Base-by-base conservation (phyloP, 2,113 vertebrate species). In the Turnix velox region DNA sequence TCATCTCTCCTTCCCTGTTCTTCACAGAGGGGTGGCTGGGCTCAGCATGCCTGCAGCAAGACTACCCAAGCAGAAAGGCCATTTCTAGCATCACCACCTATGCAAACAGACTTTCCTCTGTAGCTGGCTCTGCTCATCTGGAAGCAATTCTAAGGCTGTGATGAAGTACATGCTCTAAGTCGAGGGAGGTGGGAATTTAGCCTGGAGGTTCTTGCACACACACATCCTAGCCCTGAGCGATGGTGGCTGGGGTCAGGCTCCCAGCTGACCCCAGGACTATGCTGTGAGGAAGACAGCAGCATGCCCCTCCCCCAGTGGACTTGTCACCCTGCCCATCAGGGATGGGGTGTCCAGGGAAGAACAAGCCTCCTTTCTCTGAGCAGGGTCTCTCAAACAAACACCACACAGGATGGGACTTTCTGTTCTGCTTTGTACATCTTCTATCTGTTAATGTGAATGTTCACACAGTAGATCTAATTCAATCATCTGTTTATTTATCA, bases 111-210 rank as follows among this genome's bases (percentile, higher is more conserved):
- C 88, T 63, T 80, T 80, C 37, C 37, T 77, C 88, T 88, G 37
- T 75, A 55, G 68, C 3, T 20, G n/a, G 57, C 61, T 75, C 68
- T 0, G 4, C 73, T 72, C 95, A 95, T 94, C 95, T 96, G 92
- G 92, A 95, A 95, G 48, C 83, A 93, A 94, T 93, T 93, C 88
- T 84, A 18, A 40, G 43, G 73, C 73, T 1, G 1, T 81, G 80
- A 90, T 89, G 92, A 78, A 82, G 69, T 57, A 48, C 88, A 81
- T 87, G 84, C 67, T 57, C 58, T 72, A 13, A 8, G 10, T 2
- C 3, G 0, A 0, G 54, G 42, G 71, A 91, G 81, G 84, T 89
- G 92, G 92, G 81, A 89, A 91, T 87, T 82, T 68, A 79, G 69
- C 84, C 1, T 43, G 63, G 30, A 58, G 87, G 30, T 74, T 80